Evolutionary conservation across 2,797 vertebrate genomes (phyloP), one percentile per base, ranked within the genome.

Genomic region (Buphagus erythrorhynchus): DNA sequence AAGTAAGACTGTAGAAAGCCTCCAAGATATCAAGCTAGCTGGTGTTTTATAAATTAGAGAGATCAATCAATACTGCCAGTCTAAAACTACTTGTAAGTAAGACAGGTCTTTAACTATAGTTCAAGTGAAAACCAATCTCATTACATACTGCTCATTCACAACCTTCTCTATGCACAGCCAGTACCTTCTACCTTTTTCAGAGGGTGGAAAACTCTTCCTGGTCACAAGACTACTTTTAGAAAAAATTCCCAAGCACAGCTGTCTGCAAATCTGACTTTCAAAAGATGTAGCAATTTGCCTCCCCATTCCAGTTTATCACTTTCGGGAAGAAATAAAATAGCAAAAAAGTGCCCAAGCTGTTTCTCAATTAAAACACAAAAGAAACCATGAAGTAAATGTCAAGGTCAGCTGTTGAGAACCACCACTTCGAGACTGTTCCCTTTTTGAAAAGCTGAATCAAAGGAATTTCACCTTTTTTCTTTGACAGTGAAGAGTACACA

Each of bases 21-120:
- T 87, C 72, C 55, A 54, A 81, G 87, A 83, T 24, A 71, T 6
- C 72, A 90, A 77, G 63, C 38, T 77, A 68, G 58, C 58, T 75
- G 49, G 63, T 79, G 51, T 28, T 75, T 54, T 72, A 48, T 58
- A 79, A 88, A 91, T 94, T 75, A 81, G 18, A 71, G 77, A 74
- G 36, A 77, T 82, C 81, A 65, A 91, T 96, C 65, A 62, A 93
- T 73, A 83, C 6, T 49, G 51, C 13, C 62, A 75, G 13, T 38
- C 78, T 75, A 68, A 87, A 94, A 78, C 33, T 77, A 78, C 62
- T n/a, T 81, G 29, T 57, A 94, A 90, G 58, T n/a, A 75, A 93
- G 43, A 38, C 19, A 68, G n/a, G 51, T 78, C 54, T 91, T 74
- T 35, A 79, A 69, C 33, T 88, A 46, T 38, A 91, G 45, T 17